Conservation (phyloP, 2,797 vertebrate genomes). For the Coracias cyanogaster region DNA sequence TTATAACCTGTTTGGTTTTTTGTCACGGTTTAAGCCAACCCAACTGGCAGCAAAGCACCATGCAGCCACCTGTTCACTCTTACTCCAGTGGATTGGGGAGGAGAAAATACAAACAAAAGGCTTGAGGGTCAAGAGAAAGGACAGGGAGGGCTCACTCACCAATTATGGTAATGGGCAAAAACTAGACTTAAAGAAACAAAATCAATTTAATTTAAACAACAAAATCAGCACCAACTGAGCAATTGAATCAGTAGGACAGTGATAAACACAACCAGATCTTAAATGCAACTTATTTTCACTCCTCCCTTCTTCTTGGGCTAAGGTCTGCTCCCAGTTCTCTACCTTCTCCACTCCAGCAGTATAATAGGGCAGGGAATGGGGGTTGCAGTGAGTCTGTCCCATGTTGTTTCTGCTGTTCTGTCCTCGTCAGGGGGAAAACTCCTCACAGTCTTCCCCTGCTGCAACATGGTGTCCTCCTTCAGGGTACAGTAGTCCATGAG, state of each 20-base stretch:
- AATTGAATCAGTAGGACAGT: not conserved
- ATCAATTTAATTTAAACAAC: not conserved
- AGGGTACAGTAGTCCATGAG: not conserved
- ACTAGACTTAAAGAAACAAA: not conserved
- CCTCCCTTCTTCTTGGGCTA: not conserved
- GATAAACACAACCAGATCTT: not conserved
- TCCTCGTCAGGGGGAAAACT: not conserved
- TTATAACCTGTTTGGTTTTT: not conserved
- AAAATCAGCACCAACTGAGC: not conserved
- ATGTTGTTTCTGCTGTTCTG: not conserved
- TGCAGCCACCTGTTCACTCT: not conserved
- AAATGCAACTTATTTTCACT: not conserved
- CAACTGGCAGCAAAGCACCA: not conserved
- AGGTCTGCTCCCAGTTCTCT: not conserved
- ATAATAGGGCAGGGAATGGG: not conserved
- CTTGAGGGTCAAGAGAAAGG: not conserved
- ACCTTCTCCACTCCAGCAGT: not conserved
- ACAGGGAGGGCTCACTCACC: not conserved
- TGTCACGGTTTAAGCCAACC: not conserved
- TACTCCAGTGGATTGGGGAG: not conserved
- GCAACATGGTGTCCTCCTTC: not conserved
- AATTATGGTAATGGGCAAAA: not conserved
- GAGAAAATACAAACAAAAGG: not conserved
- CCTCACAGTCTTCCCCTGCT: not conserved
- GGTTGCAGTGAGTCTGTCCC: not conserved